Conservation (phyloP, 2,113 vertebrate species). For the Oreocharis arfaki region DNA sequence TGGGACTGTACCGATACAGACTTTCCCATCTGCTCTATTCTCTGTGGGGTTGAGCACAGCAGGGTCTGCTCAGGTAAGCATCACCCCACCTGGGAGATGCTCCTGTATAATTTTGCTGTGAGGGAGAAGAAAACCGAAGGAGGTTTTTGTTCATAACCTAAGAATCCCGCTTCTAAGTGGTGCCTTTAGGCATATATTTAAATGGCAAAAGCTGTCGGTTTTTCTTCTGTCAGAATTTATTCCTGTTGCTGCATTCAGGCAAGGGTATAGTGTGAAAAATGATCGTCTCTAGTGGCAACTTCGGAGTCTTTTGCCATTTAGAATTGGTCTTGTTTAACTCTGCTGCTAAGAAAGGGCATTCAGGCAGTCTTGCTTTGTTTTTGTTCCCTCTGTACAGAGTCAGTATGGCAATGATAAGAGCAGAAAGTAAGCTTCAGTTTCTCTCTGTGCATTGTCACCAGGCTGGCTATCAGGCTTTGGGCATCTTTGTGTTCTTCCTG, state of each 20-base stretch:
- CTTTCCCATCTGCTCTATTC: not conserved
- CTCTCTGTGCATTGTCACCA: not conserved
- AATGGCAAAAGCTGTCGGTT: not conserved
- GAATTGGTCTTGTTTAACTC: not conserved
- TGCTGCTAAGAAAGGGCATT: not conserved
- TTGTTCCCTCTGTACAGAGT: not conserved
- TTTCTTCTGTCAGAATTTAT: not conserved
- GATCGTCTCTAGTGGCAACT: not conserved
- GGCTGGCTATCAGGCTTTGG: not conserved
- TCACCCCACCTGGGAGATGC: not conserved
- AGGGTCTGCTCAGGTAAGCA: not conserved
- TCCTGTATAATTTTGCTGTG: not conserved
- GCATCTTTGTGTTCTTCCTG: not conserved
- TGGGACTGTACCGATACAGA: accelerated
- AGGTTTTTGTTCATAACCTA: not conserved
- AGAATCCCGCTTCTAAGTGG: not conserved
- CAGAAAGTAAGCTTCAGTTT: not conserved
- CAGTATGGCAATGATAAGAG: not conserved
- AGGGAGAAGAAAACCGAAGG: not conserved
- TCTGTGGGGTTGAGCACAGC: not conserved
- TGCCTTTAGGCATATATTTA: not conserved
- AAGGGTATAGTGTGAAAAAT: not conserved
- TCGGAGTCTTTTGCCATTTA: not conserved
- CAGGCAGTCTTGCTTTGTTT: not conserved
- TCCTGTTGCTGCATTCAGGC: not conserved